Evolutionary conservation across 1,140 invertebrate species (phyloP).

Genomic region (Drosophila takahashii): DNA sequence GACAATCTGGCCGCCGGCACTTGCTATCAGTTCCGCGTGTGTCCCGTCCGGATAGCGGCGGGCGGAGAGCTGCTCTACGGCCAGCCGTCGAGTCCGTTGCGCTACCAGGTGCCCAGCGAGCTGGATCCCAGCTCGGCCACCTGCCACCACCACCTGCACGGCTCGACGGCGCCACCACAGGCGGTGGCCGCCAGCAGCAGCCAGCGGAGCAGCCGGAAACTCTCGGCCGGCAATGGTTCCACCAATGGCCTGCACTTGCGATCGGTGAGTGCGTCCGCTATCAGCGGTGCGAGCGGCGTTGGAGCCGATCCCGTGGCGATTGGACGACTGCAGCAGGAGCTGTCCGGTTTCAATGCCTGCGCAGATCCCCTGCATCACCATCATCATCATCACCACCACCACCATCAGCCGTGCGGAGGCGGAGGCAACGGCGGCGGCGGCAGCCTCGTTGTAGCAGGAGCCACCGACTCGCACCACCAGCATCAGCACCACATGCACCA

Average conservation of each 20-base stretch:
- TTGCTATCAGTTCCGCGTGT: constrained; percentile 91
- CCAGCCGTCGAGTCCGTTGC: constrained; percentile 87
- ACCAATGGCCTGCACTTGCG: constrained; percentile 55
- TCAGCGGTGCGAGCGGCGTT: constrained; percentile 64
- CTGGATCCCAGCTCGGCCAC: constrained; percentile 51
- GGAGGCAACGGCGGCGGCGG: constrained; percentile 22
- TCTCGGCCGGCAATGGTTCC: constrained; percentile 45
- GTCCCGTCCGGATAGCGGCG: constrained; percentile 88
- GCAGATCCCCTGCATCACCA: constrained; percentile 78
- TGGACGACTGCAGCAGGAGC: constrained; percentile 67
- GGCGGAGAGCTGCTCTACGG: constrained; percentile 87
- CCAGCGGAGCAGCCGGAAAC: constrained; percentile 70
- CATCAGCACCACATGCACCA: constrained; percentile 72
- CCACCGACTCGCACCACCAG: constrained; percentile 60
- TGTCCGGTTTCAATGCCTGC: constrained; percentile 69
- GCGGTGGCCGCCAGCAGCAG: constrained; percentile 16
- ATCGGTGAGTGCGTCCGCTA: constrained; percentile 78
- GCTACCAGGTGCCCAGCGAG: constrained; percentile 79
- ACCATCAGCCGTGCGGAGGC: constrained; percentile 53
- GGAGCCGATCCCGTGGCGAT: constrained; percentile 57
- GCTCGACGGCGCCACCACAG: constrained; percentile 15
- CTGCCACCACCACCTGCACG: constrained; percentile 54
- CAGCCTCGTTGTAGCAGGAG: constrained; percentile 15
- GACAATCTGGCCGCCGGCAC: constrained; percentile 89
- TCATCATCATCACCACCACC: constrained; percentile 82